phyloP scores from a whole-genome alignment of 2,113 vertebrate species.

The Silurus glanis region DNA sequence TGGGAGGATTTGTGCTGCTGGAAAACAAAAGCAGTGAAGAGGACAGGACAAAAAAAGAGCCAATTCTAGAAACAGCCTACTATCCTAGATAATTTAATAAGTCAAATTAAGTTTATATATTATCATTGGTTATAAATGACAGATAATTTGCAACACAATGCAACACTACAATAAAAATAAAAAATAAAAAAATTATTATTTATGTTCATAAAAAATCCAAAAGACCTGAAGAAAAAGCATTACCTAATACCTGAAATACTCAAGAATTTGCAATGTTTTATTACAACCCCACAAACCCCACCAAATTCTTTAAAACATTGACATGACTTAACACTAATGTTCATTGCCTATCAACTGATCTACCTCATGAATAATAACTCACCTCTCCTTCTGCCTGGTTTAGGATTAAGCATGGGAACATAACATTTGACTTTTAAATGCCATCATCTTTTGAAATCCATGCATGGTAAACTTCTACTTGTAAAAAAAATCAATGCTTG shows the following conservation, averaged over 20 bases:
- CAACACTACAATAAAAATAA: too few relatives aligned
- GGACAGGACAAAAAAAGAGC: not conserved
- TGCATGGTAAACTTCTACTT: constrained; percentile 80
- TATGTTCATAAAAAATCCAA: not conserved
- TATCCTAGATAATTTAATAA: not conserved
- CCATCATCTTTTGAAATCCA: constrained; percentile 82
- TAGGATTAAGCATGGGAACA: constrained; percentile 67
- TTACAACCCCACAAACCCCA: not conserved
- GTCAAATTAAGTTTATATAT: not conserved
- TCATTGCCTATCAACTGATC: constrained; percentile 5
- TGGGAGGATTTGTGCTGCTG: constrained; percentile 24
- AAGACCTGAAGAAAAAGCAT: not conserved
- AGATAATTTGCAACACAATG: too few relatives aligned
- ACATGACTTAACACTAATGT: constrained; percentile 24
- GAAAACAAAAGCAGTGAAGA: not conserved
- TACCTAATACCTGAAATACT: not conserved
- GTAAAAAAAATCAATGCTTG: constrained; percentile 87
- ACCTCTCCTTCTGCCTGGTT: constrained; percentile 8
- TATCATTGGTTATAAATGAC: not conserved
- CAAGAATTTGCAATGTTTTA: not conserved
- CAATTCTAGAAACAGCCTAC: not conserved
- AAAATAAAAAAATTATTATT: not conserved
- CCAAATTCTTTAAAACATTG: not conserved
- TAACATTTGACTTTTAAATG: constrained; percentile 83
- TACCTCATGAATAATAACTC: constrained; percentile 49